Evolutionary conservation across 2,888 invertebrate species (phyloP).

Genomic region (Euzophera pinguis): DNA sequence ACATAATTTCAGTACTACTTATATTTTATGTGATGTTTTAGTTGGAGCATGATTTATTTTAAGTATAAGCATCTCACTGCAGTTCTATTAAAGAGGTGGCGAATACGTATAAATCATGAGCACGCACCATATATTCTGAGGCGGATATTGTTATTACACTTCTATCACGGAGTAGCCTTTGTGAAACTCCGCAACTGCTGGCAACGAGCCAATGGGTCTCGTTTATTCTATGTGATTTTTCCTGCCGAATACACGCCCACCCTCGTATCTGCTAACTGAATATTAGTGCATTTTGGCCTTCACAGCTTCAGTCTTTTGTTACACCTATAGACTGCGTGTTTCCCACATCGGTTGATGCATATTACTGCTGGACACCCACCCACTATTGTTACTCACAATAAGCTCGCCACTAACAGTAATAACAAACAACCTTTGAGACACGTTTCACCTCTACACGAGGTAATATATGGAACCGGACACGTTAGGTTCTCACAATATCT

Average conservation of each 20-base stretch:
- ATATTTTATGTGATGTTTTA: too few species aligned
- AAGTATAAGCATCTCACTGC: neutral
- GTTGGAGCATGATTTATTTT: neutral
- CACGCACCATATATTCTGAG: neutral
- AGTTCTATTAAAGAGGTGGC: neutral
- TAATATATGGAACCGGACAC: too few species aligned
- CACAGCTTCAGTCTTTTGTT: neutral
- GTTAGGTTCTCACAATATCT: too few species aligned
- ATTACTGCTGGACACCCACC: too few species aligned
- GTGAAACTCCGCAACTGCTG: neutral
- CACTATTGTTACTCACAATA: too few species aligned
- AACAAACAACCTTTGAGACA: too few species aligned
- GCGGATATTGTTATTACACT: conserved; percentile 3
- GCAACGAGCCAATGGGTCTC: neutral
- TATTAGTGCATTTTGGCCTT: neutral
- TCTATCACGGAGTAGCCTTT: neutral
- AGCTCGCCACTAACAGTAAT: too few species aligned
- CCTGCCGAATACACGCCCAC: neutral
- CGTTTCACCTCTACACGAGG: too few species aligned
- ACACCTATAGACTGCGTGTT: too few species aligned
- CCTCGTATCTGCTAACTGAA: neutral
- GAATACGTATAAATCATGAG: neutral
- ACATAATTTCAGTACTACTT: too few species aligned
- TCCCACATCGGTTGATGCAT: too few species aligned
- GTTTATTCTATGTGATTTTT: neutral